Conservation (phyloP, 1,140 invertebrate species). For the Copidosoma floridanum region DNA sequence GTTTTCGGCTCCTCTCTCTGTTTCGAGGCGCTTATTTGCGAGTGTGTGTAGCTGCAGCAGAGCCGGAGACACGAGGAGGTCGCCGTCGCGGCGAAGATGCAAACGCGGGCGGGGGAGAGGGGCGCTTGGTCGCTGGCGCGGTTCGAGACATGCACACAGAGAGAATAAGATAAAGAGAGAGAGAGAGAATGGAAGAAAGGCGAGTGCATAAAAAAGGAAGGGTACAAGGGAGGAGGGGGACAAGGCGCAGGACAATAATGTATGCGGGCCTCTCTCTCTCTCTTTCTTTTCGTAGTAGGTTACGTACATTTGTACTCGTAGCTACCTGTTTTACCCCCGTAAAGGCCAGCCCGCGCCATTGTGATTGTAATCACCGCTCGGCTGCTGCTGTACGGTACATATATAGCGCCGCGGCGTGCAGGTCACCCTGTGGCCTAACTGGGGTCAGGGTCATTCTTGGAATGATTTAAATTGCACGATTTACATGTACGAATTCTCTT, state of each 20-base stretch:
- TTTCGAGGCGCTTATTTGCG: not conserved
- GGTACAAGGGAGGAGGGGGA: not conserved
- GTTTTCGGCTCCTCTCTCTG: slow-evolving; percentile 2
- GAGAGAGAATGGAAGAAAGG: not conserved
- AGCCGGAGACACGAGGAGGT: too few relatives aligned
- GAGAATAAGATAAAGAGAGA: not conserved
- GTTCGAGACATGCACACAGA: not conserved
- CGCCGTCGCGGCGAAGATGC: too few relatives aligned
- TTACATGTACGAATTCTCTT: not conserved
- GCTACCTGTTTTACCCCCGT: slow-evolving; percentile 46
- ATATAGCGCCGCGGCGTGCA: slow-evolving; percentile 2
- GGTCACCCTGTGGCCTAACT: slow-evolving; percentile 37
- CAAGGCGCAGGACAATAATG: slow-evolving; percentile 12
- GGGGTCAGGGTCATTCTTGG: slow-evolving; percentile 41
- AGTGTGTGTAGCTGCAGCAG: not conserved
- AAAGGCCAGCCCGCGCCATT: slow-evolving; percentile 38
- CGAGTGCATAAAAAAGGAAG: not conserved
- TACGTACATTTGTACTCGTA: slow-evolving; percentile 26
- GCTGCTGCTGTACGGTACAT: slow-evolving; percentile 2
- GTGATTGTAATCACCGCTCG: slow-evolving; percentile 41
- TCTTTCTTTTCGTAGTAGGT: slow-evolving; percentile 16
- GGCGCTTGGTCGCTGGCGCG: not conserved
- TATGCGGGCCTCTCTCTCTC: slow-evolving; percentile 20
- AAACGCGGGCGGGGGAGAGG: slow-evolving; percentile 4
- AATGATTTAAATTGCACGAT: slow-evolving; percentile 46